Base-by-base conservation (phyloP, 2,797 vertebrate species). In the Erethizon dorsatum region DNA sequence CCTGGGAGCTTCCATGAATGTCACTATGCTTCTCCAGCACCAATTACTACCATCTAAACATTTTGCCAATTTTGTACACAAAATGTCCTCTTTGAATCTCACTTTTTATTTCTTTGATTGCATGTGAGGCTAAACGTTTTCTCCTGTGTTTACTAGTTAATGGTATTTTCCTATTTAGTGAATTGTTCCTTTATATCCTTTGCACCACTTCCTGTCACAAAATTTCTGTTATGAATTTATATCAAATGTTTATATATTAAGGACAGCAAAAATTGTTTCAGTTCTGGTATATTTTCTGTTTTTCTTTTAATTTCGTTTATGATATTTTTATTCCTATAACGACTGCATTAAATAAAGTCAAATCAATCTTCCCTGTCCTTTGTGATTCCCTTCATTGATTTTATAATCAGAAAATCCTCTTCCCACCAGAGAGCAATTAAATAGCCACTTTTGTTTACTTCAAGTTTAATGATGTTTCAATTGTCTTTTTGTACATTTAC, bases 391-490 rank as follows among this genome's bases (percentile, higher is more conserved):
- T 95, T 93, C 84, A 96, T 37, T 97, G 65, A 69, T 91, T 96
- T 96, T 97, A 87, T 65, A 94, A 88, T 85, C 94, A 97, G 83
- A 95, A 94, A 94, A 59, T 61, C 31, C 33, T 77, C 92, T 94
- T 52, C 37, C 37, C 28, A 91, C 50, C 54, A 56, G 71, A 94
- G 14, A 89, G 15, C 71, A 96, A 91, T 90, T 91, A 92, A 79
- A 94, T 83, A 85, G 47, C 61, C n/a, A 61, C 56, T 85, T 96
- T 67, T 28, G 45, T 90, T 97, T 97, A 95, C 83, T 31, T 92
- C 26, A 59, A 71, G 28, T 89, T 93, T 96, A 96, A 92, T 94
- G 92, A 96, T 73, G 54, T n/a, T 88, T 96, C 69, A 82, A 26
- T 71, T 79, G 4, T 59, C 3, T 37, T 90, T 90, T 88, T 65